Conservation (phyloP, 2,113 vertebrate species). For the Puntigrus tetrazona region DNA sequence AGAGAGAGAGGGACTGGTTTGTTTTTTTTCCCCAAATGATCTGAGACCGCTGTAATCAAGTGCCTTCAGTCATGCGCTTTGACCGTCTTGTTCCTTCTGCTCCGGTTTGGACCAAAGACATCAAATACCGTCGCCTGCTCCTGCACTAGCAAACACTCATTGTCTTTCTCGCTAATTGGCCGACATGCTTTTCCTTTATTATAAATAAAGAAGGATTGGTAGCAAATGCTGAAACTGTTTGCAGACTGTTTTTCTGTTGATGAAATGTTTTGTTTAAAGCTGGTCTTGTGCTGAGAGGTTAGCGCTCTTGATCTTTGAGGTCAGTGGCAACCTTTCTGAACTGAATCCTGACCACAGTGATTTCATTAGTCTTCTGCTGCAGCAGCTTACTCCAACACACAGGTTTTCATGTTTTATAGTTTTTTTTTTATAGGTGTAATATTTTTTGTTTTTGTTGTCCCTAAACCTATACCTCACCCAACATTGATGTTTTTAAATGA, state of each 20-base stretch:
- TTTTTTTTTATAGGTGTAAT: too few species aligned
- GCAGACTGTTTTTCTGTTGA: conserved; percentile 4
- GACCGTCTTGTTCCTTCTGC: conserved; percentile 49
- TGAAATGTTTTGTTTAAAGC: too few species aligned
- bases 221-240: conserved; percentile 49
- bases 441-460: too few species aligned
- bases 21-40: conserved; percentile 25
- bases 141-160: conserved; percentile 54
- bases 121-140: conserved; percentile 44
- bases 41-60: conserved; percentile 79
- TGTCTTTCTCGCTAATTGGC: conserved; percentile 69
- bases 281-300: too few species aligned
- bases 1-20: background rate
- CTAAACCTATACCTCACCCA: too few species aligned
- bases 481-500: too few species aligned
- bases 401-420: too few species aligned
- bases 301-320: too few species aligned
- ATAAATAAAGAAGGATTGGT: conserved; percentile 68
- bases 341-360: too few species aligned
- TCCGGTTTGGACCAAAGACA: conserved; percentile 78
- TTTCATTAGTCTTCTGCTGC: too few species aligned
- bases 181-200: conserved; percentile 79
- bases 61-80: conserved; percentile 77
- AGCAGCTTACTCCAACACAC: too few species aligned
- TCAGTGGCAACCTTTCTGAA: too few species aligned